Evolutionary conservation across 2,888 invertebrate genomes (phyloP).

Genomic region (Arctia plantaginis): DNA sequence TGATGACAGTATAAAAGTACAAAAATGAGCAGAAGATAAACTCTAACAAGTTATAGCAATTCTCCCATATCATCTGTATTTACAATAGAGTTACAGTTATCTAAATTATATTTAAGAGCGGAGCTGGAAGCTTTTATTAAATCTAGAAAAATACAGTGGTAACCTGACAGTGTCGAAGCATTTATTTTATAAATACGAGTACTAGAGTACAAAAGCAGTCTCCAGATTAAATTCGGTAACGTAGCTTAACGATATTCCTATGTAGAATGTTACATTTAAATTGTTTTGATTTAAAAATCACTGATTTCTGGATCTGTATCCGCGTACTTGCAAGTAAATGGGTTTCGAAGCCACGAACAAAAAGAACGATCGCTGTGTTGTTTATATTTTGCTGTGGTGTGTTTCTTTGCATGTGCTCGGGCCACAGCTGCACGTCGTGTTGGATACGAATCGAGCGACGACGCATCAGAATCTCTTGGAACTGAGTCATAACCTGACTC

Average conservation of each 20-base stretch:
- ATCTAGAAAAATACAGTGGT: conserved; percentile 84
- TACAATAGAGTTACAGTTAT: conserved; percentile 64
- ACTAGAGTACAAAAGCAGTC: conserved; percentile 86
- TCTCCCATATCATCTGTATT: conserved; percentile 70
- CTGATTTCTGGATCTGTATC: conserved; percentile 90
- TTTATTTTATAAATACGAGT: conserved; percentile 76
- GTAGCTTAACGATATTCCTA: conserved; percentile 81
- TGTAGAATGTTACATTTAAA: conserved; percentile 60
- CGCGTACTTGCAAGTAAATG: conserved; percentile 92
- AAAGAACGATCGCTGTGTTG: conserved; percentile 91
- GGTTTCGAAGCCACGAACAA: conserved; percentile 91
- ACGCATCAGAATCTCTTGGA: conserved; percentile 95
- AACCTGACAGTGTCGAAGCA: conserved; percentile 82
- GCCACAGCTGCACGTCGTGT: conserved; percentile 82
- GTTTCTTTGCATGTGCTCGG: conserved; percentile 83
- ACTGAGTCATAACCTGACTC: conserved; percentile 97
- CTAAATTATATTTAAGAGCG: conserved; percentile 51
- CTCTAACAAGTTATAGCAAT: conserved; percentile 63
- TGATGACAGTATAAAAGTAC: conserved; percentile 81
- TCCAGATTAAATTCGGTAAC: conserved; percentile 87
- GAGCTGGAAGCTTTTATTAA: conserved; percentile 71
- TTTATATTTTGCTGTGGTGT: conserved; percentile 88
- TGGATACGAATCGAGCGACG: conserved; percentile 92
- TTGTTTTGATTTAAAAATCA: conserved; percentile 81
- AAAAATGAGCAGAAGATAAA: conserved; percentile 77